Percentiles rank a stretch among this genome's conserved stretches.
Conservation (phyloP, 2,888 invertebrate genomes). For the Thymelicus acteon region DNA sequence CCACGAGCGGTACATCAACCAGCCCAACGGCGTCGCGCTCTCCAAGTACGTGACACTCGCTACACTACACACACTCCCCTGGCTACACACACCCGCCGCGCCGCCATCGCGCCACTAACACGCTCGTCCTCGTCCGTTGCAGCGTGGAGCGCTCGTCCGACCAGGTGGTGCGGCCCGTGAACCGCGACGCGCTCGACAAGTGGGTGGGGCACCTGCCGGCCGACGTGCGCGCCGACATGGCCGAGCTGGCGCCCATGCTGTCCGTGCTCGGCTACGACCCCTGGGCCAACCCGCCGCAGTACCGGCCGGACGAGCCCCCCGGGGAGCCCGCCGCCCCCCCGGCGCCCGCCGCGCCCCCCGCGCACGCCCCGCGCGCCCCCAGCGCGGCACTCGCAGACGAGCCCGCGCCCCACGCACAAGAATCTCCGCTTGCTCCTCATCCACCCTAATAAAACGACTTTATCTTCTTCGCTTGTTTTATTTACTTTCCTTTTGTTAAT, state of each 20-base stretch:
- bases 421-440: constrained; percentile 34
- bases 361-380: constrained; percentile 26
- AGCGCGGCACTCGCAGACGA: constrained; percentile 7
- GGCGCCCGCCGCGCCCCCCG: constrained; percentile 53
- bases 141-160: constrained; percentile 99
- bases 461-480: constrained; percentile 23
- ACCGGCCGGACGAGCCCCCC: constrained; percentile 93
- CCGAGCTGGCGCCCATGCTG: constrained; percentile 97
- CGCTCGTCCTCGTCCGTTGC: constrained; percentile 47
- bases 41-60: constrained; percentile 93
- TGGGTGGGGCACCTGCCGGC: constrained; percentile 96
- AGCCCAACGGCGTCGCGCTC: constrained; percentile 95
- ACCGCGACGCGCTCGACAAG: constrained; percentile 96
- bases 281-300: constrained; percentile 97
- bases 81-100: no score
- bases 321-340: constrained; percentile 87
- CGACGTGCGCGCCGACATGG: constrained; percentile 97
- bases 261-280: constrained; percentile 97
- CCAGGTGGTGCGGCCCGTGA: constrained; percentile 99
- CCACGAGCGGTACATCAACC: constrained; percentile 98
- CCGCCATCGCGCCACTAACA: no score
- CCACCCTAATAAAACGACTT: constrained; percentile 37
- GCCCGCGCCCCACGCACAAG: constrained; percentile 13
- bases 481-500: constrained; percentile 9
- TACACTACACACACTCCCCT: neutral